These are phyloP conservation scores for Metacarcinus magister DNA, from an alignment of 2,888 invertebrate genomes.

Conservation along the genomic window DNA sequence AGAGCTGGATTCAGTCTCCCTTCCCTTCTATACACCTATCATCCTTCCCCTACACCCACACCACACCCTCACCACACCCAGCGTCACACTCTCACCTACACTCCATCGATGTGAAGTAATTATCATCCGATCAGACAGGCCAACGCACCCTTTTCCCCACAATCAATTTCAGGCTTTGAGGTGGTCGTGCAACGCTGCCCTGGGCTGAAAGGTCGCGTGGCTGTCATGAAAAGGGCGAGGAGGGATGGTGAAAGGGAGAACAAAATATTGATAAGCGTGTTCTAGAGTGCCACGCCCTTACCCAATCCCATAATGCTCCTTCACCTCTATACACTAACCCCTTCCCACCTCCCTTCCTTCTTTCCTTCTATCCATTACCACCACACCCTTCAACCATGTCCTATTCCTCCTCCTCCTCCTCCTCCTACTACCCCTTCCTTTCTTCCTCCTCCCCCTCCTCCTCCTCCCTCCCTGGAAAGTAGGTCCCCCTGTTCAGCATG, in stretches of 20 bases:
- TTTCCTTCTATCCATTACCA: not conserved
- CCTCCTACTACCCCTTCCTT: not conserved
- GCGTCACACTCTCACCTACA: not conserved
- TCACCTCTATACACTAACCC: not conserved
- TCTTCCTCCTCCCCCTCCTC: not conserved
- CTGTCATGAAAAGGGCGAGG: slow-evolving; percentile 33
- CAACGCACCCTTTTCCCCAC: not conserved
- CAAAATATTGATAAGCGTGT: slow-evolving; percentile 33
- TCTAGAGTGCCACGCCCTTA: slow-evolving; percentile 17
- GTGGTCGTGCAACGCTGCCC: not conserved
- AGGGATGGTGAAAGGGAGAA: slow-evolving; percentile 31
- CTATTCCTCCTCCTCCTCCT: not conserved
- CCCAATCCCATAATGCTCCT: not conserved
- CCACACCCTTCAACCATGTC: not conserved
- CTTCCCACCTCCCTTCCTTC: not conserved
- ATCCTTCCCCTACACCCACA: not conserved
- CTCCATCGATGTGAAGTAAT: not conserved
- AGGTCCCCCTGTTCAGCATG: slow-evolving; percentile 5
- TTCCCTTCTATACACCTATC: not conserved
- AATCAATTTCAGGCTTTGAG: not conserved
- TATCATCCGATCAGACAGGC: not conserved
- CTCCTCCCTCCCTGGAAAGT: slow-evolving; percentile 18
- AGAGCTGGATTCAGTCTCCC: not conserved
- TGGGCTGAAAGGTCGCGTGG: slow-evolving; percentile 44
- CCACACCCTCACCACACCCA: not conserved